A percentile compares a stretch with the other conserved stretches of the same genome.
phyloP scores from a whole-genome alignment of 2,797 vertebrate genomes.

The Pipistrellus kuhlii region DNA sequence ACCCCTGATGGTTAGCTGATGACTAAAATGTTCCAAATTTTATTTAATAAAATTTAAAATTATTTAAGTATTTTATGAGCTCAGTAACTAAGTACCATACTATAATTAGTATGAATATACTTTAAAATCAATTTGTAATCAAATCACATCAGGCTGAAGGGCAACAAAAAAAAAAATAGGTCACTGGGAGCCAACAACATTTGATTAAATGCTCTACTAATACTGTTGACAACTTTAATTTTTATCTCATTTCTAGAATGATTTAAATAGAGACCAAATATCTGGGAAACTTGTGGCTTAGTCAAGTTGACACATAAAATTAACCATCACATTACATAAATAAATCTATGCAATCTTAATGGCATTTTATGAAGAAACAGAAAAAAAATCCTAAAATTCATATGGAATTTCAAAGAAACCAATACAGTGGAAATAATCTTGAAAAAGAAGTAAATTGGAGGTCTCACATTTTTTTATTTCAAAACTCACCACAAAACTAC shows the following conservation, averaged over 20 bases:
- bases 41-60: background rate
- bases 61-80: background rate
- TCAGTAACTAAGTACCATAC: background rate
- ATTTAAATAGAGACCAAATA: background rate
- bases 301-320: too few relatives aligned
- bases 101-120: conserved; percentile 5
- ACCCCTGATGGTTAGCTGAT: background rate
- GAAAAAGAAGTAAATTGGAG: too few relatives aligned
- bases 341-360: too few relatives aligned
- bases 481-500: background rate
- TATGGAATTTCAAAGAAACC: too few relatives aligned
- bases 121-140: conserved; percentile 21
- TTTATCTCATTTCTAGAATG: background rate
- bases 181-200: background rate
- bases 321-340: too few relatives aligned
- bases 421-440: too few relatives aligned
- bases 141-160: background rate
- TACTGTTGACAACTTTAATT: background rate
- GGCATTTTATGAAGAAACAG: too few relatives aligned
- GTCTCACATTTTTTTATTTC: background rate
- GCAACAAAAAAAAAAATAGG: background rate
- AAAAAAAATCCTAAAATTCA: too few relatives aligned
- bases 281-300: too few relatives aligned
- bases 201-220: background rate
- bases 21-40: background rate